Conservation (phyloP, 2,113 vertebrate species). For the Setophaga coronata region DNA sequence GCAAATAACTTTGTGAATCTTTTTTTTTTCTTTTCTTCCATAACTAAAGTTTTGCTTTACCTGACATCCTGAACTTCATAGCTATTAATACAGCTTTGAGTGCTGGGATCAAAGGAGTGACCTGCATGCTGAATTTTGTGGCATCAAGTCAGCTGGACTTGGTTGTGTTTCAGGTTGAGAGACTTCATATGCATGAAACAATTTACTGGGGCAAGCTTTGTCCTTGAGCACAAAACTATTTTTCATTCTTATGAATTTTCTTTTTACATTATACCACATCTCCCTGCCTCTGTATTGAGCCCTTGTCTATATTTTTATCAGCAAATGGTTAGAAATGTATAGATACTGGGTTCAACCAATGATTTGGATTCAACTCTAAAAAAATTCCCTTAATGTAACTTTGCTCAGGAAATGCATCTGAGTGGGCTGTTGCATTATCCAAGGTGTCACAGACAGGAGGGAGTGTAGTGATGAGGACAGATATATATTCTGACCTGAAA, state of each 20-base stretch:
- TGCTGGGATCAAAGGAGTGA: background rate
- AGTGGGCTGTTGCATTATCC: background rate
- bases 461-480: background rate
- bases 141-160: background rate
- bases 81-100: background rate
- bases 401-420: background rate
- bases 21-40: background rate
- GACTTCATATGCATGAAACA: background rate
- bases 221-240: background rate
- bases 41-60: background rate
- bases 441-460: background rate
- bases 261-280: fast-evolving
- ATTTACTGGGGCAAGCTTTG: background rate
- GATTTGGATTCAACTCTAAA: background rate
- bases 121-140: background rate
- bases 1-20: background rate
- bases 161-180: background rate
- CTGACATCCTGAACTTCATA: background rate
- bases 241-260: background rate
- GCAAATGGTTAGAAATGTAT: background rate
- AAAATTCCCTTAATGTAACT: background rate
- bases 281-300: background rate
- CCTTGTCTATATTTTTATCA: background rate
- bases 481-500: background rate
- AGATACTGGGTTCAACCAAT: background rate